Percentiles rank a stretch among this genome's conserved stretches.
Conservation (phyloP, 1,140 invertebrate genomes). For the Megathymus violae region DNA sequence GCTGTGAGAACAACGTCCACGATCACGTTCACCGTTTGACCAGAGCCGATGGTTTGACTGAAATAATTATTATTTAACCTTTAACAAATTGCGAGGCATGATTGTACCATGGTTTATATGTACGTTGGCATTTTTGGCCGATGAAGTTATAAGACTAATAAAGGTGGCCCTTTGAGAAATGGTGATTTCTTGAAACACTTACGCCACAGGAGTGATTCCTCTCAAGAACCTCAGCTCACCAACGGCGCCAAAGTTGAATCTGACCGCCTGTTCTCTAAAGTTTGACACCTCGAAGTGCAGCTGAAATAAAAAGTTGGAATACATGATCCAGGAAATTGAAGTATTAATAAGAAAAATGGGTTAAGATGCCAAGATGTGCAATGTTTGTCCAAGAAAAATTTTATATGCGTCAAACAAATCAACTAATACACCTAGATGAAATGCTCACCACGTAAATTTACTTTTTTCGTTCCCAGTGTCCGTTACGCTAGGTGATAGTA, state of each 20-base stretch:
- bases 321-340: slow-evolving; percentile 7
- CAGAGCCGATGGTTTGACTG: slow-evolving; percentile 80
- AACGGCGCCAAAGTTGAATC: slow-evolving; percentile 81
- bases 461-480: too few relatives aligned
- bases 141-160: background rate
- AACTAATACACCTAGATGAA: too few relatives aligned
- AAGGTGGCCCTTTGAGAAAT: too few relatives aligned
- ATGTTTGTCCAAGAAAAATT: too few relatives aligned
- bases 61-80: slow-evolving; percentile 33
- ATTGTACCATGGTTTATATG: too few relatives aligned
- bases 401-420: too few relatives aligned
- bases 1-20: slow-evolving; percentile 82
- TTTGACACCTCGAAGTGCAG: slow-evolving; percentile 85
- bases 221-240: slow-evolving; percentile 83
- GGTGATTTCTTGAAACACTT: slow-evolving; percentile 47
- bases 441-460: too few relatives aligned
- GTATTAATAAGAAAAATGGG: too few relatives aligned
- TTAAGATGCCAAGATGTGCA: too few relatives aligned
- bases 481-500: too few relatives aligned
- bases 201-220: slow-evolving; percentile 66
- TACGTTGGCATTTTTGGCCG: too few relatives aligned
- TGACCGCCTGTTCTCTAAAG: slow-evolving; percentile 77
- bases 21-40: slow-evolving; percentile 82
- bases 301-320: slow-evolving; percentile 54
- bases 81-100: too few relatives aligned